These are phyloP conservation scores for Mesorhabditis belari DNA, from an alignment of 2,888 invertebrate genomes.

Conservation along the genomic window DNA sequence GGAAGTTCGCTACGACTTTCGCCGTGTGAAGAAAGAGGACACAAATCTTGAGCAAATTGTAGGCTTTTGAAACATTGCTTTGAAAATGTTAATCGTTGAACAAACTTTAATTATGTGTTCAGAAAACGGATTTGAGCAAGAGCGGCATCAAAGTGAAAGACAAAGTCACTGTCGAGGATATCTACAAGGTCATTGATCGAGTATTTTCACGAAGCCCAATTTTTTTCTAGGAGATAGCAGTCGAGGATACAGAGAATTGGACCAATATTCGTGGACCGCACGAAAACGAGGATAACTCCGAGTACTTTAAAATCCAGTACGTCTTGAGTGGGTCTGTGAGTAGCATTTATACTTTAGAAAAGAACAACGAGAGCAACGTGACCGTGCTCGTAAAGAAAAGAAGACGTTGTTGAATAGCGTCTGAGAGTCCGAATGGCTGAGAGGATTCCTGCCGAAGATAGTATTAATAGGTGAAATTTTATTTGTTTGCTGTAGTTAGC, in stretches of 20 bases:
- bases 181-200: constrained; percentile 28
- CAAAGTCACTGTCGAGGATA: constrained; percentile 36
- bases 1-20: constrained; percentile 45
- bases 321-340: constrained; percentile 1
- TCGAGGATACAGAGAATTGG: constrained; percentile 47
- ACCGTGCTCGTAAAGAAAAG: constrained; percentile 15
- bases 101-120: constrained; percentile 3
- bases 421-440: constrained; percentile 1
- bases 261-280: constrained; percentile 50
- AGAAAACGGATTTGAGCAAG: constrained; percentile 27
- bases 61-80: neutral
- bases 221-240: constrained; percentile 32
- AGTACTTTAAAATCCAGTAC: constrained; percentile 33
- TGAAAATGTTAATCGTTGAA: neutral
- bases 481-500: too few relatives aligned
- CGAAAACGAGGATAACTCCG: constrained; percentile 40
- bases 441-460: neutral
- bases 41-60: constrained; percentile 35
- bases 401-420: constrained; percentile 1
- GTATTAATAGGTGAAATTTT: neutral
- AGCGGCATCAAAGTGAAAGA: constrained; percentile 34
- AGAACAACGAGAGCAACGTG: constrained; percentile 14
- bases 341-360: constrained; percentile 7
- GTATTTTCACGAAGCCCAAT: neutral
- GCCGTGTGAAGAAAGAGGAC: constrained; percentile 33